phyloP scores from a whole-genome alignment of 2,888 invertebrate species.

The Pyrgus malvae region DNA sequence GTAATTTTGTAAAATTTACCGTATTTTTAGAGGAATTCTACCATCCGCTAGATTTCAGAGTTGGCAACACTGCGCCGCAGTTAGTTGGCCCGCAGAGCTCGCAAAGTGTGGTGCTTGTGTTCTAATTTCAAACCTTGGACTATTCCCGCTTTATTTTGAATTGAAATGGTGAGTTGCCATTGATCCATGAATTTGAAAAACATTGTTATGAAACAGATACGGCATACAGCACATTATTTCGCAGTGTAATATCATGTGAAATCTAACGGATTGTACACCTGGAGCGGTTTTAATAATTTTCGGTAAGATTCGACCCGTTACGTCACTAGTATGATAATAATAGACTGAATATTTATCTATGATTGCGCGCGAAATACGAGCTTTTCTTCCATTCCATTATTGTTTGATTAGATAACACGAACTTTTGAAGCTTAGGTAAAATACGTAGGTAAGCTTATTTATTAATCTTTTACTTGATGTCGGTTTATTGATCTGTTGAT shows the following conservation, averaged over 20 bases:
- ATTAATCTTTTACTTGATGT: neutral
- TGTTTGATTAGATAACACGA: neutral
- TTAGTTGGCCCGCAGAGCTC: constrained; percentile 61
- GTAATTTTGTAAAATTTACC: no score
- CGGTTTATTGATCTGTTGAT: no score
- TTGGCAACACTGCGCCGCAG: no score
- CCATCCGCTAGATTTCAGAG: no score
- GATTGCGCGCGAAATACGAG: constrained; percentile 14
- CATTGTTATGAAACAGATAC: no score
- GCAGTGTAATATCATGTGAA: no score
- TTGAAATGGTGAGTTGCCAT: constrained; percentile 68
- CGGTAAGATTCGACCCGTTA: constrained; percentile 34
- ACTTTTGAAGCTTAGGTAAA: neutral
- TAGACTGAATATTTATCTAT: constrained; percentile 34
- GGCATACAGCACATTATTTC: no score
- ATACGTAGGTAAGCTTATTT: no score
- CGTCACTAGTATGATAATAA: constrained; percentile 44
- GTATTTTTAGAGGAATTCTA: no score
- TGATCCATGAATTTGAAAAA: neutral
- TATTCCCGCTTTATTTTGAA: constrained; percentile 50
- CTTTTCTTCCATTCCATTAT: constrained; percentile 9
- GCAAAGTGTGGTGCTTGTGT: constrained; percentile 42
- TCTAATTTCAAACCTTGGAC: constrained; percentile 31
- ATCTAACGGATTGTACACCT: no score
- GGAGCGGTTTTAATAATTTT: constrained; percentile 10